Base-by-base conservation (phyloP, 2,113 vertebrate genomes). In the Paralichthys olivaceus region DNA sequence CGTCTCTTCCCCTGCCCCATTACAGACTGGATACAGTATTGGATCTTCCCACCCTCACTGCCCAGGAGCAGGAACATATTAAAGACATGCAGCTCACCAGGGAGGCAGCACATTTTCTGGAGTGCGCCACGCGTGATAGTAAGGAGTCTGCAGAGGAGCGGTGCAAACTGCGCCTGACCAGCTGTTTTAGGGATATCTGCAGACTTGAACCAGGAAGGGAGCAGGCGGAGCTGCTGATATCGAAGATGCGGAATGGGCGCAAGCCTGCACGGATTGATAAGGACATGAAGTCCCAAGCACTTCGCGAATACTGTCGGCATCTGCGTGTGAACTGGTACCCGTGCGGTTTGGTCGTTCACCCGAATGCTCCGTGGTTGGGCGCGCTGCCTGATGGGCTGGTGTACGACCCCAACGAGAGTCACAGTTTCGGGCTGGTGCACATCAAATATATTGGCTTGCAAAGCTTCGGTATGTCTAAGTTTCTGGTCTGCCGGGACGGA, bases 281-380 rank as follows among this genome's bases (percentile, higher is more conserved):
- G 57, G 78, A 74, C 32, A 55, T 56, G 32, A 88, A 70, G 57
- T 14, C n/a, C 0, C 70, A 84, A 23, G 84, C 73, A 7, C 45
- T 90, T 8, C 54, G 59, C 25, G 62, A 85, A 58, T 87, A 88
- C 74, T 89, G 83, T 67, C n/a, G 22, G 4, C 20, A 69, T 40
- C 3, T 81, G 47, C 68, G 59, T 20, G 45, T 91, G n/a, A 87
- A 88, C 74, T 88, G 78, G 80, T 85, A n/a, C 22, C 72, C 84
- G 20, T 87, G 86, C 22, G 84, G 84, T 34, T 64, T 87, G 26
- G 70, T 90, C 8, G 55, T 90, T 22, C 82, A 90, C 4, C 84
- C 86, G 0, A 17, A 47, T 43, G 75, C 74, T 13, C 84, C 84
- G 0, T 91, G 86, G 88, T 17, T 91, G 14, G 88, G 71, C 6